A percentile compares a stretch with the other conserved stretches of the same genome.
Evolutionary conservation across 1,140 invertebrate genomes (phyloP).

Genomic region (Plodia interpunctella): DNA sequence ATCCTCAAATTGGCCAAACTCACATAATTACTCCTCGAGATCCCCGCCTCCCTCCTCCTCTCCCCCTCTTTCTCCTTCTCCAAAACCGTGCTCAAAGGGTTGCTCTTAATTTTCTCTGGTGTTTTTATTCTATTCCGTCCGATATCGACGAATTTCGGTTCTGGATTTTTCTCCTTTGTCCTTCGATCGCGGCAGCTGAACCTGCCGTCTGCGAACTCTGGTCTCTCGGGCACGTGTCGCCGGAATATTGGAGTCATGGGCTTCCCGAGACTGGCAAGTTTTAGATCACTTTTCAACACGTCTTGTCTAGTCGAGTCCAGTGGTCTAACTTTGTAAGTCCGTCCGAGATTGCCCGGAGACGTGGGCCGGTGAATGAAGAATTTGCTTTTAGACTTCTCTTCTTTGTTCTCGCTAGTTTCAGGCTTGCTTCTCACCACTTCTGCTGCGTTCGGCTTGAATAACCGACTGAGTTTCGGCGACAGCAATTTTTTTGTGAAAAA

Average conservation of each 20-base stretch:
- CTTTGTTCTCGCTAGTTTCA: constrained; percentile 33
- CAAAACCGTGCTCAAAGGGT: constrained; percentile 17
- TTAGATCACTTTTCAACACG: constrained; percentile 53
- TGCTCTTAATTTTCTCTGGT: constrained; percentile 33
- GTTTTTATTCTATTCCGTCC: constrained; percentile 42
- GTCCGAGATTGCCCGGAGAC: constrained; percentile 32
- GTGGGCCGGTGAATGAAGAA: constrained; percentile 60
- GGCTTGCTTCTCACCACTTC: constrained; percentile 40
- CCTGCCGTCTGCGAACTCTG: constrained; percentile 52
- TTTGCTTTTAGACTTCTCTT: constrained; percentile 56
- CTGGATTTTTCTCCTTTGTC: constrained; percentile 30
- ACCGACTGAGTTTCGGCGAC: constrained; percentile 64
- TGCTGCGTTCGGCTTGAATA: constrained; percentile 53
- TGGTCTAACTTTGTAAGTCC: constrained; percentile 47
- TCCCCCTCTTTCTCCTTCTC: constrained; percentile 31
- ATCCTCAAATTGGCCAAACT: constrained; percentile 71
- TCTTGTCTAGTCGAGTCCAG: constrained; percentile 14
- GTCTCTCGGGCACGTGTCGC: constrained; percentile 45
- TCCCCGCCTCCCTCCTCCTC: constrained; percentile 44
- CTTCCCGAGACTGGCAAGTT: constrained; percentile 60
- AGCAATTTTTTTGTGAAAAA: constrained; percentile 65
- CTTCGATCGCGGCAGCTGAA: constrained; percentile 64
- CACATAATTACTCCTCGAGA: constrained; percentile 69
- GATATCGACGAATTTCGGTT: constrained; percentile 41
- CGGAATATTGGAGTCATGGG: constrained; percentile 71